Evolutionary conservation across 2,113 vertebrate species (phyloP).

Genomic region (Gymnorhina tibicen): DNA sequence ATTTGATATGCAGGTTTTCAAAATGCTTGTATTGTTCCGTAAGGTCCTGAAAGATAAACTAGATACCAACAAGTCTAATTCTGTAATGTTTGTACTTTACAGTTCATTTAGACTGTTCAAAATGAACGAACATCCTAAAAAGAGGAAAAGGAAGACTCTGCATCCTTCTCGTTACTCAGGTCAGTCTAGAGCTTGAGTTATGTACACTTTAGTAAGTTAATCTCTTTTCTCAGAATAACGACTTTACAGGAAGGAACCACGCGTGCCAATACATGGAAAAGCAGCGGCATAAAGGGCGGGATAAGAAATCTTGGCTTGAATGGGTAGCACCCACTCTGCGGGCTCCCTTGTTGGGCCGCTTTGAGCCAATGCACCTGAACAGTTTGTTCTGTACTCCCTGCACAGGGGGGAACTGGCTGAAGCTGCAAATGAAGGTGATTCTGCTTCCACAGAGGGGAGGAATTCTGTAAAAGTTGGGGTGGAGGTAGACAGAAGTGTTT

Average conservation of each 20-base stretch:
- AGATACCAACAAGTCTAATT: background rate
- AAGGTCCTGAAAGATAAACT: background rate
- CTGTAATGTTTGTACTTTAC: background rate
- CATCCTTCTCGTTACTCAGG: slow-evolving; percentile 82
- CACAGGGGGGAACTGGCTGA: background rate
- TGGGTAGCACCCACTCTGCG: fast-evolving
- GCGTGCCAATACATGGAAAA: background rate
- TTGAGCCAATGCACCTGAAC: fast-evolving
- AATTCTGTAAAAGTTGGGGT: background rate
- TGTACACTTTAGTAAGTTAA: background rate
- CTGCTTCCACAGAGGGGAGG: background rate
- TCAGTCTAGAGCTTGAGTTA: slow-evolving; percentile 15
- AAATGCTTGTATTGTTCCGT: background rate
- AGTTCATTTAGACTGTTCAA: slow-evolving; percentile 55
- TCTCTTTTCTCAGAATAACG: background rate
- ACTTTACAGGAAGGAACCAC: background rate
- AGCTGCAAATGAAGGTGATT: background rate
- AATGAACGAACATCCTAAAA: slow-evolving; percentile 83
- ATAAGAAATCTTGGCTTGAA: background rate
- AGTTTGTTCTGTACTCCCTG: background rate
- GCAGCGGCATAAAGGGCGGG: background rate
- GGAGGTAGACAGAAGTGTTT: background rate
- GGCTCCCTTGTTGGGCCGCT: background rate
- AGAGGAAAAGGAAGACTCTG: slow-evolving; percentile 81
- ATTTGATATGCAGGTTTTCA: background rate